phyloP scores from a whole-genome alignment of 1,140 invertebrate species.

The Brachionus rubens region DNA sequence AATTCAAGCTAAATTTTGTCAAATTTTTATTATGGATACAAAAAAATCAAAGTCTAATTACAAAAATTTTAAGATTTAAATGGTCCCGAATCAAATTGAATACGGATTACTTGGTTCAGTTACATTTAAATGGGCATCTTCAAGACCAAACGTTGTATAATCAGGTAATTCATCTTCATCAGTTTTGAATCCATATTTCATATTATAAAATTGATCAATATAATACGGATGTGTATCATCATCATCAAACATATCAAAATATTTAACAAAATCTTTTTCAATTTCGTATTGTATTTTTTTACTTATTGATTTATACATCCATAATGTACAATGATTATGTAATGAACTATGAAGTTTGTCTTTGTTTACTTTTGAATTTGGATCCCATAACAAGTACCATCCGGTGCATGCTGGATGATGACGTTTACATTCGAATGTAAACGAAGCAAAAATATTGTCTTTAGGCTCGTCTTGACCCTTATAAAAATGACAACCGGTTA shows the following conservation, averaged over 20 bases:
- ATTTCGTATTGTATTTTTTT: constrained; percentile 31
- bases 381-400: constrained; percentile 42
- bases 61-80: no score
- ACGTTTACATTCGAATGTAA: constrained; percentile 13
- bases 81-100: no score
- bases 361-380: background rate
- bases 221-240: constrained; percentile 45
- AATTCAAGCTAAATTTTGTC: no score
- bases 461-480: background rate
- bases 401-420: constrained; percentile 32
- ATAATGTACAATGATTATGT: constrained; percentile 30
- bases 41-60: no score
- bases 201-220: constrained; percentile 31
- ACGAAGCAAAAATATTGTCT: constrained; percentile 32
- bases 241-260: constrained; percentile 44
- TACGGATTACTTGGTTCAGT: background rate
- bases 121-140: constrained; percentile 13
- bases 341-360: background rate
- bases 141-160: constrained; percentile 3
- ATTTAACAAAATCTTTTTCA: constrained; percentile 14
- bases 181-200: constrained; percentile 29
- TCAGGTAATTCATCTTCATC: constrained; percentile 41
- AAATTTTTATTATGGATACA: no score
- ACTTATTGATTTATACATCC: constrained; percentile 21
- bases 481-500: constrained; percentile 28